Evolutionary conservation across 2,113 vertebrate species (phyloP).

Genomic region (Dunckerocampus dactyliophorus): DNA sequence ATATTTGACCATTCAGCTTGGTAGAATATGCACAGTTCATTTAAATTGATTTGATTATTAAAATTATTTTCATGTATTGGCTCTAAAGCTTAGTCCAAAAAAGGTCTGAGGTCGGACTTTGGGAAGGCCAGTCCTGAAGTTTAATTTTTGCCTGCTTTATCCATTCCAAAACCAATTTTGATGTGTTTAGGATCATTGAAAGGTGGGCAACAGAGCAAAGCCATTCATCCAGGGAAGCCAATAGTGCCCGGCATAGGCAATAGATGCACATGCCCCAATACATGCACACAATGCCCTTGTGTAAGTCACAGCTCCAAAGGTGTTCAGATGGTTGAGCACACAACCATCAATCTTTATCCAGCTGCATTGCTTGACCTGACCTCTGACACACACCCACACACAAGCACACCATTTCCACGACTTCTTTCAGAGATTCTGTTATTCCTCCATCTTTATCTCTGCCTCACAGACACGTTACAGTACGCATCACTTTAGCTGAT

Average conservation of each 20-base stretch:
- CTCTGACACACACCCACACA: conserved; percentile 33
- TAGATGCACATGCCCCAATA: conserved; percentile 14
- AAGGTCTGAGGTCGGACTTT: too few species aligned
- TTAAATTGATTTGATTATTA: too few species aligned
- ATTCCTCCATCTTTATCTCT: conserved; percentile 42
- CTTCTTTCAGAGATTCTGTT: conserved; percentile 14
- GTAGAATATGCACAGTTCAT: too few species aligned
- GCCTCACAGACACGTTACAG: conserved; percentile 40
- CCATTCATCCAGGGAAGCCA: conserved; percentile 61
- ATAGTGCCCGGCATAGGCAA: conserved; percentile 53
- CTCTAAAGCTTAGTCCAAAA: too few species aligned
- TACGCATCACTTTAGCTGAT: conserved; percentile 51
- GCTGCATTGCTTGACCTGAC: conserved; percentile 55
- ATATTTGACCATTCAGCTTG: too few species aligned
- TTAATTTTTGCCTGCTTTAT: too few species aligned
- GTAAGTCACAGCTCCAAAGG: conserved; percentile 61
- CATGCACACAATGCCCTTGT: conserved; percentile 64
- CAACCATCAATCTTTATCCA: conserved; percentile 68
- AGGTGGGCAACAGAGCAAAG: conserved; percentile 59
- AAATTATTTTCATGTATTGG: too few species aligned
- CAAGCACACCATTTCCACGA: conserved; percentile 8
- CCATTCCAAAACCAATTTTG: neutral
- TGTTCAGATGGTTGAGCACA: conserved; percentile 53
- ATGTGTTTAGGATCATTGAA: conserved; percentile 38
- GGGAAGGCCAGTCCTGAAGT: too few species aligned